A percentile compares a stretch with the other conserved stretches of the same genome.
Evolutionary conservation across 2,113 vertebrate genomes (phyloP).

Genomic region (Struthio camelus): DNA sequence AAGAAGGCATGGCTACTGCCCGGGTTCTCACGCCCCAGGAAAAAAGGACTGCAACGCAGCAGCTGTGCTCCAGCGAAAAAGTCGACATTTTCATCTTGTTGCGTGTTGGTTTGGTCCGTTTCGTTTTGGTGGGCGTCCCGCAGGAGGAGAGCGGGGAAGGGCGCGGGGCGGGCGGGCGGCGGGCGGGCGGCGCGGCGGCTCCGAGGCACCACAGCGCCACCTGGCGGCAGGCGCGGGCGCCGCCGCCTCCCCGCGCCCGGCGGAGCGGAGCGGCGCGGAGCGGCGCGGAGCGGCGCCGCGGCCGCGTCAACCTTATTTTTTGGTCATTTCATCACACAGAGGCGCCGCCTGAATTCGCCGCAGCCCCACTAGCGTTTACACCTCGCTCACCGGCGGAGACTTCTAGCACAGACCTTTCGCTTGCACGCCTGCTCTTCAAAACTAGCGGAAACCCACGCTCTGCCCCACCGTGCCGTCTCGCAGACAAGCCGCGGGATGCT

Average conservation of each 20-base stretch:
- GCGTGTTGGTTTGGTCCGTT: too few species aligned
- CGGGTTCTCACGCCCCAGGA: not conserved
- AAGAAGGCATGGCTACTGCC: accelerated
- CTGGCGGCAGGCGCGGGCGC: not conserved
- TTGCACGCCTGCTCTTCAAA: accelerated
- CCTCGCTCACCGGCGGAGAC: accelerated
- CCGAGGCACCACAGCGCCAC: not conserved
- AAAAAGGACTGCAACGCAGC: accelerated
- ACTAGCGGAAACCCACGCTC: accelerated
- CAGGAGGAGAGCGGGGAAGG: too few species aligned
- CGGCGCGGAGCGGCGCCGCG: too few species aligned
- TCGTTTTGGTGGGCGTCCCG: too few species aligned
- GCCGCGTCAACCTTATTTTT: too few species aligned
- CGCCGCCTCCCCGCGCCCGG: not conserved
- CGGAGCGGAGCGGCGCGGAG: too few species aligned
- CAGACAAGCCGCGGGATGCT: accelerated
- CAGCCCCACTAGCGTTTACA: accelerated
- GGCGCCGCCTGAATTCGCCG: accelerated
- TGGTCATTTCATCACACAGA: accelerated
- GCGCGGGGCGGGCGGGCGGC: not conserved
- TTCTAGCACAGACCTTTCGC: accelerated
- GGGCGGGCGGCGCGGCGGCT: not conserved
- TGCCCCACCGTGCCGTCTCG: accelerated
- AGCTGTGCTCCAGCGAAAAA: accelerated
- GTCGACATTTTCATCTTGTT: accelerated